Evolutionary conservation across 2,113 vertebrate genomes (phyloP).

Genomic region (Poecilia latipinna): DNA sequence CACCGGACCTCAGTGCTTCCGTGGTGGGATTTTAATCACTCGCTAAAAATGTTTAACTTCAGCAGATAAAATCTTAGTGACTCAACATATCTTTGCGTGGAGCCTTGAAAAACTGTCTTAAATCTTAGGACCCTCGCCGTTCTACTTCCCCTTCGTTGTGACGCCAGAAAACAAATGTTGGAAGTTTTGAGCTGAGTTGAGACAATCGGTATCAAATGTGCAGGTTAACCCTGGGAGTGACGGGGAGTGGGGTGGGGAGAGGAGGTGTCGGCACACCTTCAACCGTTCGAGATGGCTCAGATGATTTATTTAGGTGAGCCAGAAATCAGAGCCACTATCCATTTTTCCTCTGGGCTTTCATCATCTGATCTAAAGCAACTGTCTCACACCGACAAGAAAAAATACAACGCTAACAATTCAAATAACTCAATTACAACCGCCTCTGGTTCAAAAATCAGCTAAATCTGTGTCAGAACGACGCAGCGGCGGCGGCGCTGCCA

Average conservation of each 20-base stretch:
- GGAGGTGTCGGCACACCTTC: not conserved
- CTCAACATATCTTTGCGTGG: not conserved
- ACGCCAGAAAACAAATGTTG: slow-evolving; percentile 5
- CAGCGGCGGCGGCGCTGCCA: not conserved
- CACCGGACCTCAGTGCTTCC: not conserved
- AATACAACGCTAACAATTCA: slow-evolving; percentile 62
- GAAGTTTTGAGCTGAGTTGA: slow-evolving; percentile 32
- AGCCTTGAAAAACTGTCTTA: not conserved
- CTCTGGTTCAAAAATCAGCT: slow-evolving; percentile 58
- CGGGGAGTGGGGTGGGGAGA: slow-evolving; percentile 20
- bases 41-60: not conserved
- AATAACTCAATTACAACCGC: slow-evolving; percentile 56
- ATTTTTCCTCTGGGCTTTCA: slow-evolving; percentile 61
- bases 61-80: not conserved
- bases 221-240: slow-evolving; percentile 22
- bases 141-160: slow-evolving; percentile 8
- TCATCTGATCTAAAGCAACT: slow-evolving; percentile 66
- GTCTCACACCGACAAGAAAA: slow-evolving; percentile 61
- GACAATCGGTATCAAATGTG: slow-evolving; percentile 45
- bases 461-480: slow-evolving; percentile 45
- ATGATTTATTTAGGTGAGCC: slow-evolving; percentile 4
- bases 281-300: slow-evolving; percentile 13
- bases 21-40: too few species aligned
- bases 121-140: not conserved
- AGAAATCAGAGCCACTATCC: slow-evolving; percentile 32